Evolutionary conservation across 2,888 invertebrate species (phyloP).

Genomic region (Callinectes sapidus): DNA sequence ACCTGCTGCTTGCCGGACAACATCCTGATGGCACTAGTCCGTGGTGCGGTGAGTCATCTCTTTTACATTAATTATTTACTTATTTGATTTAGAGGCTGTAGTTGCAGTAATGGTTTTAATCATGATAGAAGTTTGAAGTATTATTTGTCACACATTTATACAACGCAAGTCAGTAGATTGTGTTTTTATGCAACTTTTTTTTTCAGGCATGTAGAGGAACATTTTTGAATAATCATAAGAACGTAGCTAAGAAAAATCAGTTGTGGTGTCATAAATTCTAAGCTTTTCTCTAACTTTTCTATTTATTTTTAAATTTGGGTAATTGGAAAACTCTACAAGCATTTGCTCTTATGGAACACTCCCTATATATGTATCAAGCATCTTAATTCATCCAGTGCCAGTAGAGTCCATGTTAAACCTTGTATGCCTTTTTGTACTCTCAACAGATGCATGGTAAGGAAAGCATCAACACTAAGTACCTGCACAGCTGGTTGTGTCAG

Average conservation of each 20-base stretch:
- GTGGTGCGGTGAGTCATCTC: slow-evolving; percentile 81
- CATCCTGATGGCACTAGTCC: slow-evolving; percentile 84
- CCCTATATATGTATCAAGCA: not conserved
- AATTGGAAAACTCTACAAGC: too few species aligned
- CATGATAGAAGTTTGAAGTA: not conserved
- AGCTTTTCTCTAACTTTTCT: not conserved
- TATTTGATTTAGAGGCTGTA: not conserved
- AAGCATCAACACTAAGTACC: slow-evolving; percentile 84
- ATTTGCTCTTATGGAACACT: not conserved
- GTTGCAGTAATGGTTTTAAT: not conserved
- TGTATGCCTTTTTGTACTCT: not conserved
- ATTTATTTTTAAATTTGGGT: not conserved
- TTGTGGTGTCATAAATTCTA: not conserved
- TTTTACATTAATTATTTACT: not conserved
- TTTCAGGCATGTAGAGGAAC: not conserved
- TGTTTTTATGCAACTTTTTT: not conserved
- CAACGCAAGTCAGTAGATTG: not conserved
- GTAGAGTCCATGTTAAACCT: not conserved
- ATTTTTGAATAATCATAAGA: not conserved
- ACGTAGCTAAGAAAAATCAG: not conserved
- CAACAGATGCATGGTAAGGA: slow-evolving; percentile 84
- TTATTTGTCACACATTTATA: not conserved
- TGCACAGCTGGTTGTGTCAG: slow-evolving; percentile 88
- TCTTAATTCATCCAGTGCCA: not conserved
- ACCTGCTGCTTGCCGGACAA: slow-evolving; percentile 83